Conservation (phyloP, 37 sponge, comb jelly and placozoan species). For the Agelas oroides region DNA sequence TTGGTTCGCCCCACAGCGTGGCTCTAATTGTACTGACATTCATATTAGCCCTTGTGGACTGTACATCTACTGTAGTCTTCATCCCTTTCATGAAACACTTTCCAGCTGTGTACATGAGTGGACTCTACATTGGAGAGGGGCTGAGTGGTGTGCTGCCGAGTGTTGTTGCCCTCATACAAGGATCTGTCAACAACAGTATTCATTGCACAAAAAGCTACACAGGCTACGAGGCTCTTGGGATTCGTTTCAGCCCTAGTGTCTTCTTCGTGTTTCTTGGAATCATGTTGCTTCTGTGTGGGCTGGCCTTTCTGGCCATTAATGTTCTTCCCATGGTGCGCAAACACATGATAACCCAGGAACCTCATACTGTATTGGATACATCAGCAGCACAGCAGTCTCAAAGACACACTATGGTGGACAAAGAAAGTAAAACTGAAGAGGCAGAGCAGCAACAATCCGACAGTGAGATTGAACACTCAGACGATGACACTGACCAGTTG, state of each 20-base stretch:
- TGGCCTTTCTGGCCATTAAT: slow-evolving; percentile 65
- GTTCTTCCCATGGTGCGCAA: slow-evolving; percentile 49
- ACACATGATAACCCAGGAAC: slow-evolving; percentile 1
- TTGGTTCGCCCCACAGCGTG: slow-evolving; percentile 63
- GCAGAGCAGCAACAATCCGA: too few species aligned
- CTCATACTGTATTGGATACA: too few species aligned
- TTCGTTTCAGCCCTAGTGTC: slow-evolving; percentile 64
- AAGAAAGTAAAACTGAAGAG: too few species aligned
- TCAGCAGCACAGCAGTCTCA: too few species aligned
- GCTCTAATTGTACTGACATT: slow-evolving; percentile 78
- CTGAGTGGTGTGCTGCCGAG: slow-evolving; percentile 92
- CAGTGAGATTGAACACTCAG: too few species aligned
- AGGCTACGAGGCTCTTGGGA: slow-evolving; percentile 23
- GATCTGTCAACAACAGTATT: slow-evolving; percentile 43
- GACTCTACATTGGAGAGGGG: slow-evolving; percentile 96
- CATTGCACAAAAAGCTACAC: slow-evolving; percentile 20
- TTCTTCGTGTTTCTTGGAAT: slow-evolving; percentile 71
- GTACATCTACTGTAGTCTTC: slow-evolving; percentile 91
- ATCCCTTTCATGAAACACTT: slow-evolving; percentile 94
- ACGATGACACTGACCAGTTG: neutral
- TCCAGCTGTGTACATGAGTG: slow-evolving; percentile 79
- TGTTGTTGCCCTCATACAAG: slow-evolving; percentile 82
- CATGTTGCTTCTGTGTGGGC: slow-evolving; percentile 57
- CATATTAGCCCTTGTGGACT: slow-evolving; percentile 87
- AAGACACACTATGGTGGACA: too few species aligned